Evolutionary conservation across 2,113 vertebrate species (phyloP), one percentile per base, ranked within the genome.

Genomic region (Stegastes partitus): DNA sequence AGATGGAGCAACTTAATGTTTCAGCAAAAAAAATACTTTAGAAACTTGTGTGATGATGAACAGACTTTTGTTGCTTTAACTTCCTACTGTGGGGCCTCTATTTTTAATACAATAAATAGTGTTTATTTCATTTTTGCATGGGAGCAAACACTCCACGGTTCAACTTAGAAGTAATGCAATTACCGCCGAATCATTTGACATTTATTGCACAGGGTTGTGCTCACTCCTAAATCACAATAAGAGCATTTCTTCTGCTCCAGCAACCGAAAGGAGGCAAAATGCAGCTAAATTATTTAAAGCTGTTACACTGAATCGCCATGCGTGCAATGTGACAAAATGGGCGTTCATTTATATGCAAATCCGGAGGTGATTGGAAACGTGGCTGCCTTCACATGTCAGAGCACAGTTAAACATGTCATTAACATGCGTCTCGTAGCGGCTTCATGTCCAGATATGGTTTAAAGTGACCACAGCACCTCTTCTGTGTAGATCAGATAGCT

Each of bases 321-420:
- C 57, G 0, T 3, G 3, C 5, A 54, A 28, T 11, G 21, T 23
- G 19, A 50, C 37, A 57, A 34, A 64, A 56, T 19, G 6, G 11
- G 63, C n/a, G 16, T 31, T 26, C 22, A 63, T 76, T 76, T 82
- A 57, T 19, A 82, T 57, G 82, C 63, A 71, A 81, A 87, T 68
- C 14, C 4, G 6, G 42, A 34, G 0, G 23, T 51, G n/a, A 69
- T 68, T 37, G 68, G 0, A 6, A 47, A 10, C 12, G 4, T 12
- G 19, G n/a, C 12, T 3, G 18, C 59, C 37, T 51, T 49, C 0
- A 56, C 39, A 51, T 56, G 61, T 72, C n/a, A 45, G 54, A 22
- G n/a, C 6, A 34, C 50, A 11, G 25, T 62, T 16, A 34, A 19
- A 58, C 14, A 44, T 39, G 65, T 68, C 11, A 47, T 56, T 61